phyloP scores from a whole-genome alignment of 1,140 invertebrate genomes.

The Drepana arcuata region DNA sequence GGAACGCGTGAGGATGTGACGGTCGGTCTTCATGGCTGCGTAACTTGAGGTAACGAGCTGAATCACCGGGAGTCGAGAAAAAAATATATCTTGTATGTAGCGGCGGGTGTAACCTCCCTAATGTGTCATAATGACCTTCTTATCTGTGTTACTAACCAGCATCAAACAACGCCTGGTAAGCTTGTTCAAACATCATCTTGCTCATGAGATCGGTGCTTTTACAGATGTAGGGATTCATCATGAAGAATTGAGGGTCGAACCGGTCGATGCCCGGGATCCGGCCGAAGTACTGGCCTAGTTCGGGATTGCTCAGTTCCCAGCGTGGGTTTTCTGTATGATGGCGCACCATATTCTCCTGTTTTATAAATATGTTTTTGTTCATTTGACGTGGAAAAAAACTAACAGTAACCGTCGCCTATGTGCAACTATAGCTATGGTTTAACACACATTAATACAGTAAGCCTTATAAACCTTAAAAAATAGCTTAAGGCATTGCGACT shows the following conservation, averaged over 20 bases:
- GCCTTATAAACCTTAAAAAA: background rate
- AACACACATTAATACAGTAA: too few relatives aligned
- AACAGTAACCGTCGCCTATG: too few relatives aligned
- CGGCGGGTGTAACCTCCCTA: too few relatives aligned
- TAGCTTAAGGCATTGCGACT: conserved; percentile 17
- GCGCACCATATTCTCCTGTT: conserved; percentile 26
- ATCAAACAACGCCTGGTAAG: conserved; percentile 45
- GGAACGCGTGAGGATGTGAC: too few relatives aligned
- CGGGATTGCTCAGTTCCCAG: conserved; percentile 26
- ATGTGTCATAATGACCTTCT: too few relatives aligned
- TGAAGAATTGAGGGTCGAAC: conserved; percentile 51
- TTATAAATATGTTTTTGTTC: background rate
- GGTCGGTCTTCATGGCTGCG: too few relatives aligned
- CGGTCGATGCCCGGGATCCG: conserved; percentile 18
- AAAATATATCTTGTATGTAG: too few relatives aligned
- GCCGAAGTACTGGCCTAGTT: conserved; percentile 18
- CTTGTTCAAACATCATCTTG: conserved; percentile 32
- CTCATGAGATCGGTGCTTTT: conserved; percentile 28
- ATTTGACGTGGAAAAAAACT: too few relatives aligned
- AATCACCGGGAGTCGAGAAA: too few relatives aligned
- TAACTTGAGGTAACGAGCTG: too few relatives aligned
- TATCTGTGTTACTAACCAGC: conserved; percentile 47
- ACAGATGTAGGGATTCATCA: conserved; percentile 23
- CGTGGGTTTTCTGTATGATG: conserved; percentile 10
- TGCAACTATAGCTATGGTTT: too few relatives aligned